phyloP scores from a whole-genome alignment of 1,140 invertebrate species.

The Leucophenga varia region DNA sequence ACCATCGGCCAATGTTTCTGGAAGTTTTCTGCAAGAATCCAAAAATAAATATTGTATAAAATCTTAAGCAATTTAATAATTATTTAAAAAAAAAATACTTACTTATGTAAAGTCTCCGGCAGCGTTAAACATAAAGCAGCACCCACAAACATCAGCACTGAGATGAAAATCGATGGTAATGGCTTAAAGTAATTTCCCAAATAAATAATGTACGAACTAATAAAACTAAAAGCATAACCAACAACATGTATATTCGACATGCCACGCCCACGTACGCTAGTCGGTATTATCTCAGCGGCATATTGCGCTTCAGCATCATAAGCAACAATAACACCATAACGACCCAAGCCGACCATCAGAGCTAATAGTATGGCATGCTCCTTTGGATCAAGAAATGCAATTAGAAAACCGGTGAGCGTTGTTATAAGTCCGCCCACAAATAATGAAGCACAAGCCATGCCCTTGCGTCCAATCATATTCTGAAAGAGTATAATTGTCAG shows the following conservation, averaged over 20 bases:
- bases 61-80: no score
- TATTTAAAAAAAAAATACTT: no score
- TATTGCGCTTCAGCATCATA: slow-evolving; percentile 67
- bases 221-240: slow-evolving; percentile 59
- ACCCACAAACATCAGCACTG: slow-evolving; percentile 59
- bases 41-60: no score
- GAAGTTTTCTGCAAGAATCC: slow-evolving; percentile 42
- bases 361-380: slow-evolving; percentile 32
- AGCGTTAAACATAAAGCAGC: slow-evolving; percentile 57
- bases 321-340: slow-evolving; percentile 66
- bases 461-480: slow-evolving; percentile 63
- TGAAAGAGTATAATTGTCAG: slow-evolving; percentile 61
- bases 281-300: slow-evolving; percentile 68
- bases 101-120: slow-evolving; percentile 51
- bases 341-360: slow-evolving; percentile 58
- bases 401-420: slow-evolving; percentile 37
- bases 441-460: slow-evolving; percentile 60
- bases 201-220: slow-evolving; percentile 47
- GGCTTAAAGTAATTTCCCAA: slow-evolving; percentile 57
- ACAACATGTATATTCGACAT: slow-evolving; percentile 61
- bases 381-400: slow-evolving; percentile 28
- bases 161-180: slow-evolving; percentile 60
- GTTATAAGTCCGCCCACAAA: slow-evolving; percentile 61
- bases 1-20: slow-evolving; percentile 62
- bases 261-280: slow-evolving; percentile 64